A percentile compares a stretch with the other conserved stretches of the same genome.
Evolutionary conservation across 35 echinoderm and acorn worm species (phyloP).

Genomic region (Apostichopus japonicus): DNA sequence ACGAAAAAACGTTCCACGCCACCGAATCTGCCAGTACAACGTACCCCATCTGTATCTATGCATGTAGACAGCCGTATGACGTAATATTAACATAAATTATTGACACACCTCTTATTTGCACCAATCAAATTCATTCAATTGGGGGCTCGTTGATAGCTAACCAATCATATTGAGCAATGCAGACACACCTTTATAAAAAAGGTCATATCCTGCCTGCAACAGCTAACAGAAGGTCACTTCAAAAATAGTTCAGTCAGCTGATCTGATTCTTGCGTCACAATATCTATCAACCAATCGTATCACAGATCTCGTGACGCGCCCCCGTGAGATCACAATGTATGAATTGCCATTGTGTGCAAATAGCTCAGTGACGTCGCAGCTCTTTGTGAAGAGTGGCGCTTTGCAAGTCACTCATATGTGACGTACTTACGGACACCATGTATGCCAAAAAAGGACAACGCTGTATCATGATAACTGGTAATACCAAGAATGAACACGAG

Average conservation of each 20-base stretch:
- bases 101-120: not conserved
- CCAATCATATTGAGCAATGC: not conserved
- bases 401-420: not conserved
- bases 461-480: no score
- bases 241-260: not conserved
- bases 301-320: not conserved
- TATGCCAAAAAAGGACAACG: no score
- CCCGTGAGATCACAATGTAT: not conserved
- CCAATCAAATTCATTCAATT: not conserved
- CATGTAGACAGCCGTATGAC: no score
- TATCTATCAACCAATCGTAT: not conserved
- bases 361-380: not conserved
- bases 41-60: no score
- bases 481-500: no score
- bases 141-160: not conserved
- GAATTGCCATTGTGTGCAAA: not conserved
- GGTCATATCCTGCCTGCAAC: not conserved
- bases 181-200: not conserved
- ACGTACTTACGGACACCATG: no score
- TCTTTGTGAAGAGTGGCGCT: not conserved
- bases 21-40: no score
- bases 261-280: not conserved
- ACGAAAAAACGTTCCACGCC: no score
- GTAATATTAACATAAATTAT: not conserved
- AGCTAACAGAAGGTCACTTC: not conserved